These are phyloP conservation scores for Elaphurus davidianus DNA, from an alignment of 2,113 vertebrate species.

Conservation along the genomic window DNA sequence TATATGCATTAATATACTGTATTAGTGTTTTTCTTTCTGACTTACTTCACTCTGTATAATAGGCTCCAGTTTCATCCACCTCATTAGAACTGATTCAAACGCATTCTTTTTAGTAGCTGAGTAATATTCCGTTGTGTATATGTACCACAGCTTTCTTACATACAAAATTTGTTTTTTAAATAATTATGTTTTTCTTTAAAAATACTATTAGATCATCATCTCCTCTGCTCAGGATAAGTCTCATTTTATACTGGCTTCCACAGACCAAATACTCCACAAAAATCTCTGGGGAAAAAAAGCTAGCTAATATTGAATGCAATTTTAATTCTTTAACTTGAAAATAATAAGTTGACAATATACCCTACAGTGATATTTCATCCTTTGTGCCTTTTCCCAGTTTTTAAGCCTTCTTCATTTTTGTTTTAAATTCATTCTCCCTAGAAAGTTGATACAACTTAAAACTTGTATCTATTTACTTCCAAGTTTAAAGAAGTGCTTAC, in stretches of 20 bases:
- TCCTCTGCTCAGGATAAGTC: background rate
- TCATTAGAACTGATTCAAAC: background rate
- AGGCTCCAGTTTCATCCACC: background rate
- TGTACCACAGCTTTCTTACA: background rate
- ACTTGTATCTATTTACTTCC: constrained; percentile 24
- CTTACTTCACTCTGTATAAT: background rate
- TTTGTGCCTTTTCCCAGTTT: constrained; percentile 26
- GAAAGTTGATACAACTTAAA: constrained; percentile 18
- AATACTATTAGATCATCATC: background rate
- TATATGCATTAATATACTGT: background rate
- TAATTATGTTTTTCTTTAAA: background rate
- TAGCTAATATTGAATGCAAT: background rate
- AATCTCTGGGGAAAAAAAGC: background rate
- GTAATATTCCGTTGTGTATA: background rate
- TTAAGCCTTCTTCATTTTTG: constrained; percentile 41
- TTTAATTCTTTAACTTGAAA: background rate
- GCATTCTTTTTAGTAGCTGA: background rate
- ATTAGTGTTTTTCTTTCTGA: background rate
- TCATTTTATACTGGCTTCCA: background rate
- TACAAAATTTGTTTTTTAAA: background rate
- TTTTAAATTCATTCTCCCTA: constrained; percentile 8
- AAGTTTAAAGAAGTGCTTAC: constrained; percentile 81
- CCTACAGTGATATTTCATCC: background rate
- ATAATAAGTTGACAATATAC: background rate
- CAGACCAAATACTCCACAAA: background rate